Evolutionary conservation across 2,113 vertebrate genomes (phyloP).

Genomic region (Syrmaticus mikado): DNA sequence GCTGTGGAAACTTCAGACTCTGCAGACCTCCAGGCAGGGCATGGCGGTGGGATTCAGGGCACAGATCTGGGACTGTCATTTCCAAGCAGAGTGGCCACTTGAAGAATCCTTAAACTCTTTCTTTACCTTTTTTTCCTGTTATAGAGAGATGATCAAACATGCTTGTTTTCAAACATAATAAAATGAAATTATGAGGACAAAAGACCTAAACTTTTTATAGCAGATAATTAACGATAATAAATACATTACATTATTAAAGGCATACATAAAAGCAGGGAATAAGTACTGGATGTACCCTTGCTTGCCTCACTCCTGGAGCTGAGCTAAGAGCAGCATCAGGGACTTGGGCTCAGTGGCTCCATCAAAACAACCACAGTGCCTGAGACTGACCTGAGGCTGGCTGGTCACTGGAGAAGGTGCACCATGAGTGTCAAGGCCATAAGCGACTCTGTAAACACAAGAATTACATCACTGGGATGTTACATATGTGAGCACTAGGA

Average conservation of each 20-base stretch:
- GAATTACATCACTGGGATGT: background rate
- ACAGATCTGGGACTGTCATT: background rate
- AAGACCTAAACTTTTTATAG: background rate
- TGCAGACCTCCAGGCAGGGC: background rate
- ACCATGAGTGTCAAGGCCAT: background rate
- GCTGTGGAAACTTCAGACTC: background rate
- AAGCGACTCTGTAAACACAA: background rate
- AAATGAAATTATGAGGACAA: background rate
- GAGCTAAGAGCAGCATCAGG: background rate
- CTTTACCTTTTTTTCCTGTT: background rate
- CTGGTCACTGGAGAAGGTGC: background rate
- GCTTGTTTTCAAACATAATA: background rate
- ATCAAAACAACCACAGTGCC: background rate
- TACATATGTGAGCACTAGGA: background rate
- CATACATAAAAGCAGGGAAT: background rate
- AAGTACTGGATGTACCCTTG: background rate
- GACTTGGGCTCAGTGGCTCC: background rate
- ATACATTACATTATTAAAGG: background rate
- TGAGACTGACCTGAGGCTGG: background rate
- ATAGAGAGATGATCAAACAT: background rate
- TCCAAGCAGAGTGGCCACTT: background rate
- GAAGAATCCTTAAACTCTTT: background rate
- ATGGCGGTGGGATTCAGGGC: accelerated
- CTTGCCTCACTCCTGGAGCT: background rate
- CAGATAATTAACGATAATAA: background rate